Evolutionary conservation across 30 jellyfish, hydroid and myxozoan genomes (phyloP), one percentile per base, ranked within the genome.

Genomic region (Nemopilema nomurai): DNA sequence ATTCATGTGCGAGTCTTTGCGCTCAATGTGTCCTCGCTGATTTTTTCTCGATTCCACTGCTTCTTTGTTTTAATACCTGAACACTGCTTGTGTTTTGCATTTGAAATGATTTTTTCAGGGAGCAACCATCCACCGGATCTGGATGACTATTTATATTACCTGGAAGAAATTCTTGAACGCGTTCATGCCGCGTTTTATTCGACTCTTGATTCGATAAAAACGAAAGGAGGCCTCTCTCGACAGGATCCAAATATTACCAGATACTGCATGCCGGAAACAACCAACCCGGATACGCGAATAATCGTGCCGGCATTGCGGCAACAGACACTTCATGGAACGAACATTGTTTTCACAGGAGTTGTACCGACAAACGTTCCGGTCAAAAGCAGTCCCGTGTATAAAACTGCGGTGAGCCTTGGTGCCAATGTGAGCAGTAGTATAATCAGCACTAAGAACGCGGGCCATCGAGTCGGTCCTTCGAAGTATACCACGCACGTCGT

Each of bases 271-370:
- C 83, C 87, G 3, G 91, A 88, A 70, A 89, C 99, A 20, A 57
- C 87, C 33, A 89, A 91, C 66, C 99, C 99, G 8, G 99, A 94
- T 70, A 77, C 87, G 32, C 94, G 99, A 53, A 80, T 79, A 1
- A 86, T 94, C 4, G 80, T 90, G 4, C 99, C 97, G 6, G 89
- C 95, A 22, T 90, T 94, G 28, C 74, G 96, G 63, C 81, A 94
- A 78, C 96, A 89, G 79, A 90, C 97, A 18, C 76, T 94, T n/a
- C 81, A 80, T 24, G 99, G 97, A 7, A 87, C 97, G 13, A 89
- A 52, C 62, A 31, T 94, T 28, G 99, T 94, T 4, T 94, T 94
- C 32, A 94, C 99, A 3, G 99, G 99, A 13, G 97, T 94, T 49
- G 69, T 94, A 19, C 99, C 99, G 25, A 86, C 91, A 1, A 89